Evolutionary conservation across 2,113 vertebrate genomes (phyloP).

Genomic region (Rhea pennata): DNA sequence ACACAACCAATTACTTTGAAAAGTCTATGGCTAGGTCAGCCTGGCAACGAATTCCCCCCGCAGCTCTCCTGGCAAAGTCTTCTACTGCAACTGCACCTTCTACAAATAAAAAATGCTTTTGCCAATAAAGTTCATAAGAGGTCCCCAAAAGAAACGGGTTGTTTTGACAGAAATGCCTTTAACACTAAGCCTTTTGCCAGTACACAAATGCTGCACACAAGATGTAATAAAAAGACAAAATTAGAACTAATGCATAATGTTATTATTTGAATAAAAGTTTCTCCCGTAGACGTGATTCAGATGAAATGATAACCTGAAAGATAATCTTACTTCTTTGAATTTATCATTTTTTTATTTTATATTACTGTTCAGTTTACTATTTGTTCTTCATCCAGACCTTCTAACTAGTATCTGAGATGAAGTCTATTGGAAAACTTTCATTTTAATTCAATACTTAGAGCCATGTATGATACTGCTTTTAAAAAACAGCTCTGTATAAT

Average conservation of each 20-base stretch:
- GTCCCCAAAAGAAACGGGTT: slow-evolving; percentile 68
- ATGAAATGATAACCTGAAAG: background rate
- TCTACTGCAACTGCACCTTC: slow-evolving; percentile 61
- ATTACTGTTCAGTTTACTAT: background rate
- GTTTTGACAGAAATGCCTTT: slow-evolving; percentile 71
- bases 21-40: slow-evolving; percentile 43
- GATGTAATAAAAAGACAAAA: slow-evolving; percentile 42
- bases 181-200: slow-evolving; percentile 68
- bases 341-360: background rate
- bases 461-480: background rate
- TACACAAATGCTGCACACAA: slow-evolving; percentile 72
- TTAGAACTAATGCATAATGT: slow-evolving; percentile 55
- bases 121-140: slow-evolving; percentile 68
- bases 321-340: background rate
- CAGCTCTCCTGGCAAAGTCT: slow-evolving; percentile 56
- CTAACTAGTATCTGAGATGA: background rate
- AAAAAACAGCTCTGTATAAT: slow-evolving; percentile 33
- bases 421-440: background rate
- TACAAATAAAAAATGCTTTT: slow-evolving; percentile 69
- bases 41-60: slow-evolving; percentile 44
- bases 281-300: background rate
- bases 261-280: slow-evolving; percentile 49
- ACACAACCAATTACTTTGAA: background rate
- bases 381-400: slow-evolving; percentile 1
- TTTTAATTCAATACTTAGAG: slow-evolving; percentile 5